Percentiles rank a stretch among this genome's conserved stretches.
phyloP scores from a whole-genome alignment of 2,113 vertebrate genomes.

The Fulmarus glacialis region DNA sequence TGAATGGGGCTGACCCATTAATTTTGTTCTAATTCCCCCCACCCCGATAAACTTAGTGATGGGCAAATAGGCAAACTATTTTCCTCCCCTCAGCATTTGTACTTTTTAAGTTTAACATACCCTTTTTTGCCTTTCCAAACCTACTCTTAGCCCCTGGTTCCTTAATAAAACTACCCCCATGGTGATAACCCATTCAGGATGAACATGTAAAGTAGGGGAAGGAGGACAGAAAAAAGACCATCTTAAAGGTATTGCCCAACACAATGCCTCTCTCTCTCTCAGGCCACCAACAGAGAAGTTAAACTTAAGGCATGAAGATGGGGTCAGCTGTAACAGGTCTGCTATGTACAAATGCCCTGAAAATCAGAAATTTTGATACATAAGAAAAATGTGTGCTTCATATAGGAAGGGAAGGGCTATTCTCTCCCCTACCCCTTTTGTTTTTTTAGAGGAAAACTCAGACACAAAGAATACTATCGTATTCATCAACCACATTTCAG shows the following conservation, averaged over 20 bases:
- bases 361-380: not conserved
- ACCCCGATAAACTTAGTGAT: not conserved
- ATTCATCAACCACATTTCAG: not conserved
- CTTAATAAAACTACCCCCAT: not conserved
- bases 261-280: not conserved
- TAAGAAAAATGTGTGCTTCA: not conserved
- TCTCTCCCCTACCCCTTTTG: not conserved
- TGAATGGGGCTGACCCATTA: not conserved
- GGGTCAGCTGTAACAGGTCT: not conserved
- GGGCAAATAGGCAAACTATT: not conserved
- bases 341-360: not conserved
- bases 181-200: not conserved
- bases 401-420: not conserved
- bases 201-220: not conserved
- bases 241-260: not conserved
- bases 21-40: not conserved
- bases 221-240: not conserved
- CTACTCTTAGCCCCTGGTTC: not conserved
- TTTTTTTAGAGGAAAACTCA: not conserved
- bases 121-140: not conserved
- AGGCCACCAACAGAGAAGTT: not conserved
- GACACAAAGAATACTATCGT: not conserved
- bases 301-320: not conserved
- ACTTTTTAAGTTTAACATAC: not conserved
- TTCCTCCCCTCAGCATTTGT: not conserved